Evolutionary conservation across 2,888 invertebrate genomes (phyloP).

Genomic region (Apamea monoglypha): DNA sequence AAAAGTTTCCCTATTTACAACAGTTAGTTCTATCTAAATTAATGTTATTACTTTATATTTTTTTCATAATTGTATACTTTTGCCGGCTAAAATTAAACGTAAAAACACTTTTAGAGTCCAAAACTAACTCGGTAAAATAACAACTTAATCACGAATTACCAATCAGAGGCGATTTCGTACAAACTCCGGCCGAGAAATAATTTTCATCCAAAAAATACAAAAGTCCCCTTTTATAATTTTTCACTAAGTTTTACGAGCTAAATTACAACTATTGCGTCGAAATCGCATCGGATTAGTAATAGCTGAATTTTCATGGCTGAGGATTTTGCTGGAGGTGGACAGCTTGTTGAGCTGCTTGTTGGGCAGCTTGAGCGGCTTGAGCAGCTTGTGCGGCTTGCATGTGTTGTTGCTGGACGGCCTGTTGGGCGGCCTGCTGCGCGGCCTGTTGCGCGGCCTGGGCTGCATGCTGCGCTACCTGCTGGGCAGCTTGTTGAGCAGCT

Average conservation of each 20-base stretch:
- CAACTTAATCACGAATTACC: slow-evolving; percentile 77
- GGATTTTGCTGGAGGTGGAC: slow-evolving; percentile 90
- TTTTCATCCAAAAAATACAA: slow-evolving; percentile 71
- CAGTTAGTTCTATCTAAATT: slow-evolving; percentile 86
- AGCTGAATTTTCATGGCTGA: slow-evolving; percentile 95
- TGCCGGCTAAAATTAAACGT: slow-evolving; percentile 73
- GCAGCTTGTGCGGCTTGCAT: slow-evolving; percentile 76
- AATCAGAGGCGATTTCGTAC: slow-evolving; percentile 87
- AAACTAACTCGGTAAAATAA: slow-evolving; percentile 65
- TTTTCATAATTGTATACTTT: slow-evolving; percentile 78
- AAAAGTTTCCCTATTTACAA: slow-evolving; percentile 85
- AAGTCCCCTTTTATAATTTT: slow-evolving; percentile 59
- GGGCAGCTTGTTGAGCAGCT: slow-evolving; percentile 79
- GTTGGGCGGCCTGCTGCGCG: slow-evolving; percentile 65
- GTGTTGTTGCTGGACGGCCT: slow-evolving; percentile 84
- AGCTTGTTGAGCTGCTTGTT: slow-evolving; percentile 88
- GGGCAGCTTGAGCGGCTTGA: slow-evolving; percentile 79
- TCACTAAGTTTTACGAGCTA: slow-evolving; percentile 71
- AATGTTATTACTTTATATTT: slow-evolving; percentile 71
- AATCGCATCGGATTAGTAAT: slow-evolving; percentile 93
- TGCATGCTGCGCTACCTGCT: slow-evolving; percentile 78
- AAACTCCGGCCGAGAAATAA: slow-evolving; percentile 75
- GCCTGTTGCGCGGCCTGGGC: slow-evolving; percentile 75
- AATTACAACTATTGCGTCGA: slow-evolving; percentile 75
- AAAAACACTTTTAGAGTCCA: slow-evolving; percentile 67